Conservation (phyloP, 2,797 vertebrate genomes). For the Anguilla anguilla region DNA sequence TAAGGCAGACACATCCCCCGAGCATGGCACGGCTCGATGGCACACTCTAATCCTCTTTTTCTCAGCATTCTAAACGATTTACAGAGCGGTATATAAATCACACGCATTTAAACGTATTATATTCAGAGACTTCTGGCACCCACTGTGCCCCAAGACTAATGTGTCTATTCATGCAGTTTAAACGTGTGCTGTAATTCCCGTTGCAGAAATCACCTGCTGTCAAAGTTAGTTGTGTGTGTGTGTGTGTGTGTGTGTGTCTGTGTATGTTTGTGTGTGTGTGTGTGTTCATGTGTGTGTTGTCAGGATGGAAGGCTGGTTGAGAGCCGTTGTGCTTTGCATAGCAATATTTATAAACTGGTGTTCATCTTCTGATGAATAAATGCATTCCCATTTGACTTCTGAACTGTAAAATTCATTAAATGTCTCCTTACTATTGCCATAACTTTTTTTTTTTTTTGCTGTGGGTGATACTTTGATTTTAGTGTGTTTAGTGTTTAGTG, state of each 20-base stretch:
- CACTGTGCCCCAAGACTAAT: conserved; percentile 14
- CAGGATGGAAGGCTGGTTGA: background rate
- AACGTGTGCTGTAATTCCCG: conserved; percentile 19
- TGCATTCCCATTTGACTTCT: conserved; percentile 57
- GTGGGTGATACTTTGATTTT: conserved; percentile 33
- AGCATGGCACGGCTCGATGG: conserved; percentile 12
- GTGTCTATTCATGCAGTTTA: conserved; percentile 19
- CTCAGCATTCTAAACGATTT: conserved; percentile 28
- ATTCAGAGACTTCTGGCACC: conserved; percentile 17
- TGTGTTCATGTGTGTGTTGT: background rate
- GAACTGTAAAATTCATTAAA: conserved; percentile 57
- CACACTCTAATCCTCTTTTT: conserved; percentile 29
- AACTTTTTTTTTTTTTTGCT: conserved; percentile 37
- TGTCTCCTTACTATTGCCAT: conserved; percentile 55
- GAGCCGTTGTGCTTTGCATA: conserved; percentile 56
- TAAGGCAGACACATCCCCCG: background rate
- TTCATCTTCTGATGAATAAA: conserved; percentile 57
- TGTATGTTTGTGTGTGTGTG: background rate
- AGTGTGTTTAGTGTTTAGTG: too few relatives aligned
- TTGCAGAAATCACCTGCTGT: conserved; percentile 32
- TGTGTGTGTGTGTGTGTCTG: background rate
- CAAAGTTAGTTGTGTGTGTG: conserved; percentile 21
- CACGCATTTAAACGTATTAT: conserved; percentile 18
- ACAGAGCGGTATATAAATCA: conserved; percentile 28
- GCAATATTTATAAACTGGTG: conserved; percentile 48